phyloP scores from a whole-genome alignment of 2,888 invertebrate genomes.

The Choreutis nemorana region DNA sequence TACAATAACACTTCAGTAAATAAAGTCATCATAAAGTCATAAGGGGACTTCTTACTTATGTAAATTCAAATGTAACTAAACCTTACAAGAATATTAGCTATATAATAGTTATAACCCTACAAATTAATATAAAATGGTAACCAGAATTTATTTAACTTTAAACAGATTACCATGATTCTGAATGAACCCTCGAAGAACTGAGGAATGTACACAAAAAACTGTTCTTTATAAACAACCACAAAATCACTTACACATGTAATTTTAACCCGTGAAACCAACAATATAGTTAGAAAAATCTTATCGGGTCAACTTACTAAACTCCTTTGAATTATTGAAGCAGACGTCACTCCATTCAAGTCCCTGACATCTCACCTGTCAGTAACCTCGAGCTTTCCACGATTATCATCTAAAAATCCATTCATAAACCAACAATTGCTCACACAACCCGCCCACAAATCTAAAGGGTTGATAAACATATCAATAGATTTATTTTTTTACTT shows the following conservation, averaged over 20 bases:
- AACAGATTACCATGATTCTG: no score
- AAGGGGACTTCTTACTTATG: no score
- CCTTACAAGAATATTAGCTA: no score
- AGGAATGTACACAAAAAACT: background rate
- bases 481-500: constrained; percentile 31
- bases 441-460: constrained; percentile 42
- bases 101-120: no score
- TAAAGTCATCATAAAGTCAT: no score
- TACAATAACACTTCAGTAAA: no score
- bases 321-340: constrained; percentile 16
- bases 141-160: no score
- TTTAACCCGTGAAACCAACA: background rate
- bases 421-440: constrained; percentile 44
- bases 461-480: constrained; percentile 65
- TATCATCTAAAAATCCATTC: constrained; percentile 51
- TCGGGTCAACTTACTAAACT: constrained; percentile 40
- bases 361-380: constrained; percentile 63
- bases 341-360: constrained; percentile 35
- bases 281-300: constrained; percentile 27
- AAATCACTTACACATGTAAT: background rate
- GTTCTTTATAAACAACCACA: background rate
- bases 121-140: no score
- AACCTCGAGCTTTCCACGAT: constrained; percentile 50
- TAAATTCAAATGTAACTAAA: no score
- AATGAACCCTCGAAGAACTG: no score